Evolutionary conservation across 2,888 invertebrate species (phyloP), one percentile per base, ranked within the genome.

Genomic region (Yponomeuta cagnagella): DNA sequence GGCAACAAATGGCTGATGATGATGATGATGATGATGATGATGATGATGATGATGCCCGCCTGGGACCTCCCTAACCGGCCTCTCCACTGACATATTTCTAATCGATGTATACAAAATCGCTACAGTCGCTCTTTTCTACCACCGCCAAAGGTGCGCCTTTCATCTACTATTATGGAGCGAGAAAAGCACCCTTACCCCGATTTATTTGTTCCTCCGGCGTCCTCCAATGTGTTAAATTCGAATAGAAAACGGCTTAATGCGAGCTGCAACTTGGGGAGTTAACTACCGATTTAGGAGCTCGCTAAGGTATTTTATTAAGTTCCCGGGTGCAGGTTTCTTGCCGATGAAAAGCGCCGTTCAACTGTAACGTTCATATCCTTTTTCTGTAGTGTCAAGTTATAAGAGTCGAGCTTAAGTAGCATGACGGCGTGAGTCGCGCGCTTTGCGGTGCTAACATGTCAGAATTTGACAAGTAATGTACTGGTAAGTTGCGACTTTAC

Each of bases 121-220:
- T 58, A 15, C 12, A 12, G 3, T 15, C 15, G 6, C 3, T 15
- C 15, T 15, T 12, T 58, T 58, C 15, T 15, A 58, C 52, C 65
- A 12, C 33, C 31, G 3, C 65, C 65, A 3, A 64, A 65, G 64
- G 37, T 64, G 64, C 43, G 63, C 70, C 52, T 73, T 72, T 73
- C 72, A 71, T 73, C 74, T 70, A 70, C 71, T 72, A 72, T 71
- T 75, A 68, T 67, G 76, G 73, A 75, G 73, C 75, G 76, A 76
- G 77, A 74, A 68, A 76, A 78, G 79, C 78, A 79, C 77, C 78
- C 78, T 80, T 82, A 84, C 79, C 74, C 80, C 83, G 82, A 84
- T 86, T 86, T 85, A 86, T 85, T 82, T 82, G 81, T 80, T 78
- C 79, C 78, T 75, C 74, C 70, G 76, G 75, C 76, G 79, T 77